Conservation (phyloP, 2,797 vertebrate genomes). For the Spizella passerina region DNA sequence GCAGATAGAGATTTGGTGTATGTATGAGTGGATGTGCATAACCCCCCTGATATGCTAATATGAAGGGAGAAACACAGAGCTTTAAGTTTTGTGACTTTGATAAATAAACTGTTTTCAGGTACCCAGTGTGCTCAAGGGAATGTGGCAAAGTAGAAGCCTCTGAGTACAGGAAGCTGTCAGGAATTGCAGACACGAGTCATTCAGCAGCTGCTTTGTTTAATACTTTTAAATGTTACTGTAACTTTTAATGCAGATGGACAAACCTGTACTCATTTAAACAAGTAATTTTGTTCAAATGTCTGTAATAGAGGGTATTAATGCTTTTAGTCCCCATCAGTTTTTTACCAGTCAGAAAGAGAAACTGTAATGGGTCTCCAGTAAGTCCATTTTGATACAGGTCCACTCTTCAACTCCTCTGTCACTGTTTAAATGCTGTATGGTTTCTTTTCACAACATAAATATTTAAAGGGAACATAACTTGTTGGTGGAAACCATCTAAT, state of each 20-base stretch:
- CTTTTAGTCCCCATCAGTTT: neutral
- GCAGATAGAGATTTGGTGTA: neutral
- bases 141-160: neutral
- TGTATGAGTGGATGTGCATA: neutral
- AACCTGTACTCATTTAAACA: neutral
- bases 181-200: neutral
- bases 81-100: neutral
- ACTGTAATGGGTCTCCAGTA: neutral
- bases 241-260: neutral
- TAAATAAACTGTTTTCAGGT: neutral
- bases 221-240: neutral
- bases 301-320: neutral
- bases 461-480: neutral
- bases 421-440: neutral
- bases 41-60: rapidly evolving
- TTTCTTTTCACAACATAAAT: neutral
- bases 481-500: neutral
- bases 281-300: neutral
- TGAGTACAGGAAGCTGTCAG: neutral
- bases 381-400: neutral
- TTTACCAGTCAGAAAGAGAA: neutral
- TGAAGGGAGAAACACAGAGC: neutral
- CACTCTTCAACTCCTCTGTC: neutral
- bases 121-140: neutral
- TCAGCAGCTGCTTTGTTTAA: neutral